Percentiles rank a stretch among this genome's conserved stretches.
Conservation (phyloP, 2,113 vertebrate species). For the Phyllostomus discolor region DNA sequence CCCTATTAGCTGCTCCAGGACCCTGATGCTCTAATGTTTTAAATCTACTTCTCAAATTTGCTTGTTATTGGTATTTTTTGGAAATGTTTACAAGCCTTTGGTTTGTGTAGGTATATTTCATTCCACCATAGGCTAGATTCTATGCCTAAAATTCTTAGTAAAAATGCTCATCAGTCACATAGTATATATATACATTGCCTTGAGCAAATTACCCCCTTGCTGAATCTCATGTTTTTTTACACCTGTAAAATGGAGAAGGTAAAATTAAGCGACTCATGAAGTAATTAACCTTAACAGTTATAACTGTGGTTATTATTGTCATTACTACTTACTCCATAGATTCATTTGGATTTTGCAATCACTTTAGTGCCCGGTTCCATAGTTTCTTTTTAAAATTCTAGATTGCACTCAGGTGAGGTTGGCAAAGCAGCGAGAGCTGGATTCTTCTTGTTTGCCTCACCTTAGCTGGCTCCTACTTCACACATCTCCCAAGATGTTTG, state of each 20-base stretch:
- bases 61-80: not conserved
- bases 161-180: not conserved
- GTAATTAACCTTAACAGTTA: not conserved
- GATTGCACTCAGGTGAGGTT: not conserved
- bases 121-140: not conserved
- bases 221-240: not conserved
- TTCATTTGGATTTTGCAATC: not conserved
- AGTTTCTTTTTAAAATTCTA: not conserved
- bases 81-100: not conserved
- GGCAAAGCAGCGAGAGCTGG: not conserved
- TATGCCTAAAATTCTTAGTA: not conserved
- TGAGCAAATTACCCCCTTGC: not conserved
- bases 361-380: not conserved
- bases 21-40: not conserved
- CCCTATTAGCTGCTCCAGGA: too few relatives aligned
- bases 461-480: not conserved
- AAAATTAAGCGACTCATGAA: not conserved
- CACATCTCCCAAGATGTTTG: slow-evolving; percentile 56
- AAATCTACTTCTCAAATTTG: not conserved
- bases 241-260: not conserved
- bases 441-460: not conserved
- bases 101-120: not conserved
- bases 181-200: not conserved
- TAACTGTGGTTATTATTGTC: not conserved
- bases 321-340: not conserved